phyloP scores from a whole-genome alignment of 2,113 vertebrate genomes.

The Urocynchramus pylzowi region DNA sequence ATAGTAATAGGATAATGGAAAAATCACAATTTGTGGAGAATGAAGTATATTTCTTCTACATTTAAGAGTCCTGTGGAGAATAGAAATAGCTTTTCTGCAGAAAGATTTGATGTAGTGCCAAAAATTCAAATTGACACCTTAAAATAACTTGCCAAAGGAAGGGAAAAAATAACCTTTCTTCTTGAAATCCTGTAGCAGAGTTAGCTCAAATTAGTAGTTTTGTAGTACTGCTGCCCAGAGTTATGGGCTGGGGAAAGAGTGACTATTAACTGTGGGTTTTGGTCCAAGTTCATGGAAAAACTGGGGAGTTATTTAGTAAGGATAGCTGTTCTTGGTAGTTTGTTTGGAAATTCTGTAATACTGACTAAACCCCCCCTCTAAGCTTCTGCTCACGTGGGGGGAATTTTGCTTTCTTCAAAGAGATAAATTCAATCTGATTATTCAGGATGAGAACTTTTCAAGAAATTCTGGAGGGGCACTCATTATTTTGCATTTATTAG shows the following conservation, averaged over 20 bases:
- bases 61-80: not conserved
- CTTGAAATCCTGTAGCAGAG: not conserved
- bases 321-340: not conserved
- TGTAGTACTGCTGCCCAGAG: not conserved
- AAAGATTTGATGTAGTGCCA: not conserved
- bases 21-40: not conserved
- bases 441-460: not conserved
- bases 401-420: not conserved
- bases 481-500: not conserved
- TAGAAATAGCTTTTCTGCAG: not conserved
- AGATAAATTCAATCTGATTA: not conserved
- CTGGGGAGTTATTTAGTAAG: not conserved
- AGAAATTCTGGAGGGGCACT: not conserved
- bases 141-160: slow-evolving; percentile 11
- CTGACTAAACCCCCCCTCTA: not conserved
- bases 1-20: not conserved
- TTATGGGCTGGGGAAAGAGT: not conserved
- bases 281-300: not conserved
- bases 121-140: not conserved
- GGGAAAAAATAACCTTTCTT: not conserved
- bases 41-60: not conserved
- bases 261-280: not conserved
- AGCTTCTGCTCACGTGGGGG: not conserved
- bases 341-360: not conserved
- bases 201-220: not conserved